Conservation (phyloP, 2,888 invertebrate species). For the Lampropteryx suffumata region DNA sequence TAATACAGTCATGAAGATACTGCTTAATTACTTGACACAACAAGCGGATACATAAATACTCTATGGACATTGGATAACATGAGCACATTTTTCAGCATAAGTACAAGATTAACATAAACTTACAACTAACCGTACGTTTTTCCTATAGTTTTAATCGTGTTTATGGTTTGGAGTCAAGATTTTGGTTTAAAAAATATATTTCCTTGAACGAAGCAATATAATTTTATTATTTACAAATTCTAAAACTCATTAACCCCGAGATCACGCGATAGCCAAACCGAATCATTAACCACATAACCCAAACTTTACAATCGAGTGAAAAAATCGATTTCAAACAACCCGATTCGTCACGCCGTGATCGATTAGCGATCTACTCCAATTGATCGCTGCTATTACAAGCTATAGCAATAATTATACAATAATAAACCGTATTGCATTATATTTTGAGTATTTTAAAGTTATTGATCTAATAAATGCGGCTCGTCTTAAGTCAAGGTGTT, state of each 20-base stretch:
- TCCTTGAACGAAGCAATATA: not conserved
- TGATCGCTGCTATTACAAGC: conserved; percentile 57
- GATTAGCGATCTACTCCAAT: conserved; percentile 67
- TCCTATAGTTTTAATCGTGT: no score
- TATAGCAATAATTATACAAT: conserved; percentile 63
- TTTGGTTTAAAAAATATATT: no score
- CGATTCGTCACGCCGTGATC: conserved; percentile 64
- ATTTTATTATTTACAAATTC: conserved; percentile 29
- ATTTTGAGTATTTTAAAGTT: conserved; percentile 52
- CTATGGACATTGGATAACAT: no score
- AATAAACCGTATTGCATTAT: conserved; percentile 73
- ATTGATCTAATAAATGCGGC: conserved; percentile 73
- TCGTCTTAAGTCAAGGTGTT: conserved; percentile 54
- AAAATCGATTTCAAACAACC: conserved; percentile 44
- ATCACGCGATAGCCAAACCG: conserved; percentile 64
- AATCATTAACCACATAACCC: conserved; percentile 44
- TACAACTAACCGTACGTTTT: not conserved
- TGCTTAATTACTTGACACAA: conserved; percentile 14
- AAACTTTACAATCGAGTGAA: conserved; percentile 28
- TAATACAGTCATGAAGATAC: conserved; percentile 14
- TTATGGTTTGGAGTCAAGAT: no score
- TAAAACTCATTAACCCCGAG: conserved; percentile 60
- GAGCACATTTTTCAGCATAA: no score
- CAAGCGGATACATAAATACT: conserved; percentile 20
- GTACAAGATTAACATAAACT: no score